phyloP scores from a whole-genome alignment of 2,113 vertebrate species.

The Arothron firmamentum region DNA sequence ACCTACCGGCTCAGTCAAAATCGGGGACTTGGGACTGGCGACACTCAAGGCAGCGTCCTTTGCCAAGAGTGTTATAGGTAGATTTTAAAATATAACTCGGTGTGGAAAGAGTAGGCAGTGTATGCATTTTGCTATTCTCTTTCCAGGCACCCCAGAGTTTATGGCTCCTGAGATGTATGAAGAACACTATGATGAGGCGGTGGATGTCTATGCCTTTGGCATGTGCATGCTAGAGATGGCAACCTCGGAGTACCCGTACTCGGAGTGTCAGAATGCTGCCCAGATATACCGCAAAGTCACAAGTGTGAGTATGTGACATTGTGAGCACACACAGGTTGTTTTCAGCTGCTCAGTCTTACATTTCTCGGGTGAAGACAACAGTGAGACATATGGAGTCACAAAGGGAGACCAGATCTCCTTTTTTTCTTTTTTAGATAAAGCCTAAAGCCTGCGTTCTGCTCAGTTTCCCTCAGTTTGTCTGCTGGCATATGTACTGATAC shows the following conservation, averaged over 20 bases:
- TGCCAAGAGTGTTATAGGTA: slow-evolving; percentile 95
- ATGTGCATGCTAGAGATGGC: slow-evolving; percentile 99
- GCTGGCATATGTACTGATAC: slow-evolving; percentile 9
- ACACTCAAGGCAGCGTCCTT: slow-evolving; percentile 74
- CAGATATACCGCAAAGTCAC: slow-evolving; percentile 88
- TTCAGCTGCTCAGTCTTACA: slow-evolving; percentile 16
- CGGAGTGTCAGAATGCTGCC: slow-evolving; percentile 74
- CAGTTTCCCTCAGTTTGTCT: slow-evolving; percentile 15
- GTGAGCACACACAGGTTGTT: neutral
- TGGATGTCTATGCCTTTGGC: slow-evolving; percentile 93
- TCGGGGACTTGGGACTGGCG: slow-evolving; percentile 73
- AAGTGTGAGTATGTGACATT: slow-evolving; percentile 70
- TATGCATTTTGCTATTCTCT: neutral
- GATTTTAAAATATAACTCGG: slow-evolving; percentile 1
- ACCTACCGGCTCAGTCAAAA: slow-evolving; percentile 74
- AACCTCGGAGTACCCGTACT: slow-evolving; percentile 77
- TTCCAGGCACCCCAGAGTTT: slow-evolving; percentile 76
- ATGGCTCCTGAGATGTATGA: slow-evolving; percentile 92
- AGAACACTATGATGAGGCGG: slow-evolving; percentile 92
- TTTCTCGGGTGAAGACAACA: slow-evolving; percentile 25
- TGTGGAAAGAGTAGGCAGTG: neutral
- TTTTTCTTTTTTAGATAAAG: slow-evolving; percentile 41
- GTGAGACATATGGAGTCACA: slow-evolving; percentile 49
- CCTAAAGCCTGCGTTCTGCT: slow-evolving; percentile 35
- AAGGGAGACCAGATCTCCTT: slow-evolving; percentile 22